Base-by-base conservation (phyloP, 2,113 vertebrate genomes). In the Cinclus mexicanus region DNA sequence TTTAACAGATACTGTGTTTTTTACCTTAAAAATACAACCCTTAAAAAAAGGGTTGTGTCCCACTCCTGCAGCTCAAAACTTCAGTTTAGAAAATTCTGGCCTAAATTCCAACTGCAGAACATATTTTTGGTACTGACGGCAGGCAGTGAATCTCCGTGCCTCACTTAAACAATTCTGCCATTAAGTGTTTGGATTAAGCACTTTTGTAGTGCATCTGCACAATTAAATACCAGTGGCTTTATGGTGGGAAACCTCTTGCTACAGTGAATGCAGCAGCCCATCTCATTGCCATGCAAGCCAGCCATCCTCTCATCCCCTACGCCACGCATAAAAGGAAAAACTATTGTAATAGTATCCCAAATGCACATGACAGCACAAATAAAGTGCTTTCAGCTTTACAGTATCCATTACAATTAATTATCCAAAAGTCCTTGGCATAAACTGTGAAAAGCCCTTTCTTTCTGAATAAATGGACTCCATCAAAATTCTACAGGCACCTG, bases 401-500 rank as follows among this genome's bases (percentile, higher is more conserved):
- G 75, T 88, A 65, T 81, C 82, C 44, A 81, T 95, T 95, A 83
- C 91, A 94, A 95, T 94, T 92, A 92, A 93, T 95, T 94, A 93
- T 61, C 82, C 84, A 25, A 23, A 91, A 93, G 85, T 84, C 83
- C 46, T 89, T 85, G 78, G 72, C 70, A 87, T 87, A 68, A 90
- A 52, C 41, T 79, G 69, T 65, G 72, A 82, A 95, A 93, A 92
- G 29, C 63, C 55, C 67, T 91, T 85, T 53, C 56, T 83, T 90
- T 41, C 37, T 20, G 68, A 90, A 83, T 81, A 93, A 80, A 80
- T 37, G 28, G 50, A 65, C 76, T 72, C 69, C 65, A 56, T 75
- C 69, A 89, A 86, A 93, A 93, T 92, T 61, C 74, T 9, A 65
- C 50, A 63, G 65, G 61, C 49, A 93, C 61, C 90, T 87, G 68